These are phyloP conservation scores for Siniperca undulata DNA, from an alignment of 2,797 vertebrate species.

Conservation along the genomic window DNA sequence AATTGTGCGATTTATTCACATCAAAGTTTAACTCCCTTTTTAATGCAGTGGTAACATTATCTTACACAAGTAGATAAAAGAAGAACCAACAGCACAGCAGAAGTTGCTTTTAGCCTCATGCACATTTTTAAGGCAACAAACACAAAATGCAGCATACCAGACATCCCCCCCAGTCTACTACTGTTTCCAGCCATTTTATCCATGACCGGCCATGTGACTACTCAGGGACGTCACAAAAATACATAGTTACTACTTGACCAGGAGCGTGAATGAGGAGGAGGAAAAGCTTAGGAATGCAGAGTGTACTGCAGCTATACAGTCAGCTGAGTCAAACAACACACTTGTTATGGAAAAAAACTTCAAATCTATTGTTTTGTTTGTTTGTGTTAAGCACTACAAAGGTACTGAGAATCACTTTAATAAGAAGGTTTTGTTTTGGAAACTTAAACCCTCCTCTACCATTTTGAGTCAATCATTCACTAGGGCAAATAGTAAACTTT, in stretches of 20 bases:
- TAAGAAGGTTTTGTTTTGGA: conserved; percentile 28
- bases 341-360: neutral
- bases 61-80: neutral
- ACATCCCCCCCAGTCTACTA: conserved; percentile 11
- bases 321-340: conserved; percentile 32
- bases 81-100: conserved; percentile 24
- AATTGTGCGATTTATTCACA: neutral
- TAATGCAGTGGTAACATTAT: neutral
- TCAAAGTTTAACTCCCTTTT: neutral
- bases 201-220: conserved; percentile 72
- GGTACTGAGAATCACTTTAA: neutral
- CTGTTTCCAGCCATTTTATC: conserved; percentile 55
- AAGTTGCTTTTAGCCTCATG: conserved; percentile 1
- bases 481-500: conserved; percentile 72
- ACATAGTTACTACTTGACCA: conserved; percentile 65
- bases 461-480: conserved; percentile 83
- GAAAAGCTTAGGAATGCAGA: conserved; percentile 69
- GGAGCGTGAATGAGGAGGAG: conserved; percentile 40
- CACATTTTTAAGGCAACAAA: conserved; percentile 14
- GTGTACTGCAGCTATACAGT: conserved; percentile 19
- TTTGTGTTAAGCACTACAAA: neutral
- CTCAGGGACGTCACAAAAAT: conserved; percentile 68
- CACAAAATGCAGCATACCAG: conserved; percentile 26
- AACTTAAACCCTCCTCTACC: conserved; percentile 13
- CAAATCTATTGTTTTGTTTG: neutral